Evolutionary conservation across 2,797 vertebrate species (phyloP).

Genomic region (Urophycis tenuis): DNA sequence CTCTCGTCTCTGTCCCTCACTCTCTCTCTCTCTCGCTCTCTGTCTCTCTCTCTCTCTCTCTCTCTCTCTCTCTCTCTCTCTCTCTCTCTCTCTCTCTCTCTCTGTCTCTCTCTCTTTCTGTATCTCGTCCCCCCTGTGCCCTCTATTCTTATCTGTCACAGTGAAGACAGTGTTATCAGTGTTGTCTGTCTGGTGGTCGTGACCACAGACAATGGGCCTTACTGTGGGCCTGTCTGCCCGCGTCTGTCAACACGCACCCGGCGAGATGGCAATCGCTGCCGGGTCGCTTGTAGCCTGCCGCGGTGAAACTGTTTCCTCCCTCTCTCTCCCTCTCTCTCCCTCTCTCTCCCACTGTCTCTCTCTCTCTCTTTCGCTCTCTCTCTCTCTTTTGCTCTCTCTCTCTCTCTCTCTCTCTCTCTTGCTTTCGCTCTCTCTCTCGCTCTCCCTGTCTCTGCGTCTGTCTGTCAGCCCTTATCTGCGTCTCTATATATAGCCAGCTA

Average conservation of each 20-base stretch:
- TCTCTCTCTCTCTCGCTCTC: not conserved
- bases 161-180: slow-evolving; percentile 60
- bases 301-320: slow-evolving; percentile 34
- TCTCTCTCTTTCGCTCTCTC: not conserved
- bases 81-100: slow-evolving; percentile 3
- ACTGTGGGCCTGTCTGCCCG: slow-evolving; percentile 50
- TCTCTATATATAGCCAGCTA: slow-evolving; percentile 14
- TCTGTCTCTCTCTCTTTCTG: not conserved
- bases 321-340: not conserved
- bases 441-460: not conserved
- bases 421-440: not conserved
- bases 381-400: not conserved
- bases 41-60: not conserved
- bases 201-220: slow-evolving; percentile 65
- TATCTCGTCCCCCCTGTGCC: not conserved
- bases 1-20: not conserved
- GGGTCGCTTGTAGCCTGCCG: slow-evolving; percentile 19
- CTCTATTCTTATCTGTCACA: slow-evolving; percentile 42
- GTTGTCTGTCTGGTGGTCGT: slow-evolving; percentile 50
- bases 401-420: not conserved
- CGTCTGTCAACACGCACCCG: slow-evolving; percentile 31
- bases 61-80: slow-evolving; percentile 4
- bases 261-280: slow-evolving; percentile 46
- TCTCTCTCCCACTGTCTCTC: not conserved
- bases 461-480: not conserved